Base-by-base conservation (phyloP, 2,797 vertebrate genomes). In the Sebastes nivosus region DNA sequence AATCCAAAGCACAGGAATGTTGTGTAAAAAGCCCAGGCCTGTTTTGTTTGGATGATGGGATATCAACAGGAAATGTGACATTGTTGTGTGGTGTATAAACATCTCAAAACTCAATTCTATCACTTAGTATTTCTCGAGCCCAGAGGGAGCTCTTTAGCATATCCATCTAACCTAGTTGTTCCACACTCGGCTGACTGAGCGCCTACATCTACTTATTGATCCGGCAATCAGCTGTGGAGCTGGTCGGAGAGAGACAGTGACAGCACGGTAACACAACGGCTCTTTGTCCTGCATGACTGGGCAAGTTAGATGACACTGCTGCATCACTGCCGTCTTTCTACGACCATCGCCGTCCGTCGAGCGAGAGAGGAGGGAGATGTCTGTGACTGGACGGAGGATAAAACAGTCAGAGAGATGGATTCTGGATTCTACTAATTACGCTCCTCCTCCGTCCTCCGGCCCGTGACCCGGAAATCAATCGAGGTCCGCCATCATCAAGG, bases 231-330 rank as follows among this genome's bases (percentile, higher is more conserved):
- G 79, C 75, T 2, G 79, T 1, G 8, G 50, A 27, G 69, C 16
- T 30, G 20, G 67, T 57, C 42, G n/a, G 80, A 67, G 84, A 81
- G 77, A 72, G 77, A 71, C 3, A 24, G 77, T 54, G 84, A 82
- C 83, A 27, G 83, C 66, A 0, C 78, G 6, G 76, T 2, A 5
- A 80, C 83, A 92, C 86, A 87, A 55, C 55, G 6, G 34, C 77
- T 72, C 68, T 91, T 87, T 93, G 91, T 91, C 68, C 76, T 10
- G 38, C 50, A 27, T 25, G 79, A 79, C 64, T 13, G 81, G 42
- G 6, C 50, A 11, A 13, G 64, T 70, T 25, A 67, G 58, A 36
- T 70, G 70, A 64, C 34, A 3, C 65, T 3, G 36, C 55, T 11
- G 4, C 67, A 32, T 74, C 82, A 20, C 54, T 14, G 29, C 79